These are phyloP conservation scores for Sphyrna mokarran DNA, from an alignment of 2,113 vertebrate species.

Conservation along the genomic window DNA sequence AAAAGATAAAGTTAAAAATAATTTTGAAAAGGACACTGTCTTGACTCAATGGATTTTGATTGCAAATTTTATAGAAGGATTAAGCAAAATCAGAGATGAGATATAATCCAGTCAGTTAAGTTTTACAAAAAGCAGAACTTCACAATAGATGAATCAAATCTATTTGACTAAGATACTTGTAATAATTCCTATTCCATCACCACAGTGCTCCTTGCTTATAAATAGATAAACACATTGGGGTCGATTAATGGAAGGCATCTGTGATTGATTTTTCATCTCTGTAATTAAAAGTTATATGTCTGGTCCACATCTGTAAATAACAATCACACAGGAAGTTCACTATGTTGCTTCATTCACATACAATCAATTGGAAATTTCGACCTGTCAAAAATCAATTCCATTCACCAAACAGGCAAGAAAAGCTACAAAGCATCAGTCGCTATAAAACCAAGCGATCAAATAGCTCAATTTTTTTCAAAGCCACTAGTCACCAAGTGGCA, in stretches of 20 bases:
- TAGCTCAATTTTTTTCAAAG: background rate
- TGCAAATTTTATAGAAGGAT: background rate
- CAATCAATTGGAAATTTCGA: background rate
- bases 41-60: background rate
- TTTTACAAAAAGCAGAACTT: background rate
- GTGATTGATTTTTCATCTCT: background rate
- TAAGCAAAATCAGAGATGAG: background rate
- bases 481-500: background rate
- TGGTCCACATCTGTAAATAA: background rate
- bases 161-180: background rate
- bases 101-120: background rate
- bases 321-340: background rate
- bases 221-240: background rate
- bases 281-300: background rate
- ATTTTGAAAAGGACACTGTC: background rate
- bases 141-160: background rate
- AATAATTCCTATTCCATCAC: no score
- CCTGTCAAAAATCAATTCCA: constrained; percentile 6
- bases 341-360: background rate
- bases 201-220: background rate
- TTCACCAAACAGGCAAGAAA: background rate
- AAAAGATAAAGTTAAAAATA: background rate
- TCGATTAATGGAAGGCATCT: background rate
- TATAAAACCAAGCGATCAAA: background rate
- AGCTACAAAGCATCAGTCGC: background rate